Evolutionary conservation across 2,888 invertebrate species (phyloP), one percentile per base, ranked within the genome.

Genomic region (Metellina segmentata): DNA sequence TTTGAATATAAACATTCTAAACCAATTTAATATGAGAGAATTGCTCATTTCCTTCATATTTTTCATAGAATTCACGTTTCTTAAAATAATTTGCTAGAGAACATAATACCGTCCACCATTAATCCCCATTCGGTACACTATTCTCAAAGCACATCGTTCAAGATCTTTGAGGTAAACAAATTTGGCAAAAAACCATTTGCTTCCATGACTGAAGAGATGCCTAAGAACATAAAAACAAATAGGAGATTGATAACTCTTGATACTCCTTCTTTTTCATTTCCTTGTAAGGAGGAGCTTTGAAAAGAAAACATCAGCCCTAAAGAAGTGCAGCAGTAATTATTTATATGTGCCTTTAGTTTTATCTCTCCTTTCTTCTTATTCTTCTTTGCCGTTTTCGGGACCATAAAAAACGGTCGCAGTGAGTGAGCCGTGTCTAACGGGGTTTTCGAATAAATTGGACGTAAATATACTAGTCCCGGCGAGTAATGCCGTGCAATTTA

Each of bases 371-470:
- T 34, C 34, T n/a, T n/a, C 34, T 34, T 52, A 48, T 81, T 61
- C n/a, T 19, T 77, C 52, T 51, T 49, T 77, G 11, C 51, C 61
- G 53, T 85, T 34, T 85, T 53, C 49, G n/a, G 77, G 49, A 49
- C 74, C 51, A 69, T n/a, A 61, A 85, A 86, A 69, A 49, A 77
- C 77, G 85, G 53, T 69, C 78, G 7, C 75, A 34, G 20, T 72
- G 48, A 85, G 34, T 75, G 88, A 88, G 61, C 53, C 87, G 79
- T 87, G 79, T 72, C 81, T 88, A 81, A 88, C 81, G 75, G 75
- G 74, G 53, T 61, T 75, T 75, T 61, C 61, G 61, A 82, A 88
- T 74, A 88, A 88, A 88, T 88, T 81, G 81, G 72, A 75, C 88
- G 81, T 81, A 88, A 88, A 88, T 81, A 88, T 69, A 49, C 53